These are phyloP conservation scores for Urocolius indicus DNA, from an alignment of 2,113 vertebrate species.

Conservation along the genomic window DNA sequence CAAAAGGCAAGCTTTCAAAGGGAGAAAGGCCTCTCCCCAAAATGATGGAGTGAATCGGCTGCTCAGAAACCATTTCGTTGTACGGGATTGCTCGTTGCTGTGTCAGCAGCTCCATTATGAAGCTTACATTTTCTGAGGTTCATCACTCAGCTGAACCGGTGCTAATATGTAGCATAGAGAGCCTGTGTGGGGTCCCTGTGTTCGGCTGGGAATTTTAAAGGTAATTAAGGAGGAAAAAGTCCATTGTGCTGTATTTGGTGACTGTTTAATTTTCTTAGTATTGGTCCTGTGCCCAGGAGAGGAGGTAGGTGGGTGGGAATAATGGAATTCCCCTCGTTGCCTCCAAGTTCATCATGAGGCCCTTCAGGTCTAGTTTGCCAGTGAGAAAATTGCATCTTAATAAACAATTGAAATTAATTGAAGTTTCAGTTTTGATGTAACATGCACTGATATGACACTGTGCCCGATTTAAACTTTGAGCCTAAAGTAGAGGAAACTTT, in stretches of 20 bases:
- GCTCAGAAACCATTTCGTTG: background rate
- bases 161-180: background rate
- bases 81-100: background rate
- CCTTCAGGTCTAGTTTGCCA: background rate
- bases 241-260: constrained; percentile 14
- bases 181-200: background rate
- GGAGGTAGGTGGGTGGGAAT: background rate
- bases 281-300: background rate
- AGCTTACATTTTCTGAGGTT: constrained; percentile 1
- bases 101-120: constrained; percentile 13
- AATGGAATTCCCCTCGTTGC: background rate
- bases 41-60: background rate
- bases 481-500: background rate
- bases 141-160: constrained; percentile 2
- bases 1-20: constrained; percentile 43
- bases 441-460: background rate
- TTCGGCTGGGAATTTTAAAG: constrained; percentile 4
- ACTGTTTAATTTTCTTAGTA: background rate
- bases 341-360: background rate
- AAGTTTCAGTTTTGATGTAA: background rate
- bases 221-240: constrained; percentile 16
- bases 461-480: background rate
- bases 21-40: constrained; percentile 3
- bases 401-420: background rate
- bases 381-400: constrained; percentile 3